Evolutionary conservation across 2,797 vertebrate genomes (phyloP), one percentile per base, ranked within the genome.

Genomic region (Botia almorhae): DNA sequence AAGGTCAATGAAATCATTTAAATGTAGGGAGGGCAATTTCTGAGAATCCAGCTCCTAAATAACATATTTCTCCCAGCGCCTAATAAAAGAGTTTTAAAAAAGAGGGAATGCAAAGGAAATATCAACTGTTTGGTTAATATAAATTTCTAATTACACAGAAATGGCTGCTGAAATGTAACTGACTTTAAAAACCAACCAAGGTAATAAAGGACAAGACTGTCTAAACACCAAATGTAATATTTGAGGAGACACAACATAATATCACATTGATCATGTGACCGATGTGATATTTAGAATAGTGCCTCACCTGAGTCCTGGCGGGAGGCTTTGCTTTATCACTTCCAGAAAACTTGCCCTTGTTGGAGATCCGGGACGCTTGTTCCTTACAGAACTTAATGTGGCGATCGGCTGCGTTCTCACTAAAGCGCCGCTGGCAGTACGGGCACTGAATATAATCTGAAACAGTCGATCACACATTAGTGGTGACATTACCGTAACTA

Each of bases 301-400:
- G 16, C 10, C 55, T 78, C 3, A 98, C 97, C 96, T 95, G 96
- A 80, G 93, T 83, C 85, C 93, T 93, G 84, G 89, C 82, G 65
- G 94, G 80, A 65, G 93, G 81, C 83, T 97, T 99, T 84, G 89
- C 93, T 93, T 96, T 98, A 74, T 85, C 76, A 7, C 96, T 96
- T 85, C 84, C 87, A 58, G 85, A 60, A 86, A 89, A 80, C 88
- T 97, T 99, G 81, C 92, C 87, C 89, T 96, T 97, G 87, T 93
- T 97, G 76, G 95, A 88, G 88, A 98, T 97, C 23, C 98, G 96
- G 23, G 98, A 96, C 0, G 96, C 94, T 88, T 99, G 96, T 70
- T 99, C 98, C 89, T 96, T 96, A 88, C 98, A 99, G 92, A 99
- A 99, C 88, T 94, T 97, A 84, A 99, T 98, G 90, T 99, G 98